phyloP scores from a whole-genome alignment of 2,797 vertebrate genomes.

The Nothura maculosa region DNA sequence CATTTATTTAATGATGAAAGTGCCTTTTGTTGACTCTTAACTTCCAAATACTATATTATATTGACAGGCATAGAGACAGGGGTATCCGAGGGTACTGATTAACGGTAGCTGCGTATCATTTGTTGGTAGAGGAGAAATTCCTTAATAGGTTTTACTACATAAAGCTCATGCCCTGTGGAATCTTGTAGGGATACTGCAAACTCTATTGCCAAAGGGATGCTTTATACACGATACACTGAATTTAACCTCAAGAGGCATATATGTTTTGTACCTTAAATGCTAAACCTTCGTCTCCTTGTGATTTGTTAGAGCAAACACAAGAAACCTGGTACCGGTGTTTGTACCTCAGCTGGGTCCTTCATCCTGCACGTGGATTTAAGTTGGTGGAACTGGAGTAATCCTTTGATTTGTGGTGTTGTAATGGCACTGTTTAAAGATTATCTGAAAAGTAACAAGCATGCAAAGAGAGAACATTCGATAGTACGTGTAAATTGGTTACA shows the following conservation, averaged over 20 bases:
- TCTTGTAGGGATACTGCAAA: constrained; percentile 82
- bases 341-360: constrained; percentile 79
- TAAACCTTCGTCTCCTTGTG: constrained; percentile 83
- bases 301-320: constrained; percentile 83
- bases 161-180: constrained; percentile 82
- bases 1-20: constrained; percentile 92
- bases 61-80: constrained; percentile 94
- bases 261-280: constrained; percentile 83
- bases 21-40: constrained; percentile 93
- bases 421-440: constrained; percentile 82
- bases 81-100: constrained; percentile 82
- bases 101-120: constrained; percentile 75
- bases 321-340: constrained; percentile 79
- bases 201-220: constrained; percentile 88
- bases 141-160: constrained; percentile 79
- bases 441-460: constrained; percentile 85
- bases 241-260: constrained; percentile 87
- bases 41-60: constrained; percentile 93
- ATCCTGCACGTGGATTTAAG: constrained; percentile 83
- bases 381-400: constrained; percentile 82
- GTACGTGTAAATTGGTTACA: constrained; percentile 84
- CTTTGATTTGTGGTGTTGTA: constrained; percentile 81
- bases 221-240: constrained; percentile 83
- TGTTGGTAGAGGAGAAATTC: constrained; percentile 79
- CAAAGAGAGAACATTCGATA: constrained; percentile 84